Conservation (phyloP, 1,140 invertebrate species). For the Spodoptera litura region DNA sequence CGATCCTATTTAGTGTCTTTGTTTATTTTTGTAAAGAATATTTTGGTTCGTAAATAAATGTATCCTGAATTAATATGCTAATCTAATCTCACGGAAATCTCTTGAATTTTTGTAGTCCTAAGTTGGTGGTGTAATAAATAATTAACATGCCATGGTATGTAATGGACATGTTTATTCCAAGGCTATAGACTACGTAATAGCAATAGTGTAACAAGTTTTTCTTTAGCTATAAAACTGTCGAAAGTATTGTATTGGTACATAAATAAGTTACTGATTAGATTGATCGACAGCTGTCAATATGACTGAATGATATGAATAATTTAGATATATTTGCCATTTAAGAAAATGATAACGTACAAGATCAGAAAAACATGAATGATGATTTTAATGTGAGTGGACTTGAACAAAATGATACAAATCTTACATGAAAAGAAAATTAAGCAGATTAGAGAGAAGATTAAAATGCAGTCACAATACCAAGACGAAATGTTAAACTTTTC, state of each 20-base stretch:
- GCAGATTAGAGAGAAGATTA: no score
- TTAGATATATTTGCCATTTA: constrained; percentile 9
- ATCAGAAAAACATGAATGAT: neutral
- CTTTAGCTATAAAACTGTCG: constrained; percentile 38
- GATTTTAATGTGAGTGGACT: neutral
- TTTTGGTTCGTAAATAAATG: constrained; percentile 21
- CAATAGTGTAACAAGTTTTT: constrained; percentile 34
- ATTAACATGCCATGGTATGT: constrained; percentile 39
- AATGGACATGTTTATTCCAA: constrained; percentile 39
- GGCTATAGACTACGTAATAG: constrained; percentile 26
- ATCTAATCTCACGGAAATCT: constrained; percentile 44
- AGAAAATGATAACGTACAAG: constrained; percentile 8
- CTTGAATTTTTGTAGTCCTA: constrained; percentile 44
- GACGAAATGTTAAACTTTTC: neutral
- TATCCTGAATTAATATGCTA: constrained; percentile 26
- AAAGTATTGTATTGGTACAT: constrained; percentile 35
- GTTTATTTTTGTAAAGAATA: constrained; percentile 1
- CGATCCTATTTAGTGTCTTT: constrained; percentile 2
- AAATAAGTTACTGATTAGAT: constrained; percentile 33
- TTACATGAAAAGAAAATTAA: no score
- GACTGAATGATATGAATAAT: constrained; percentile 3
- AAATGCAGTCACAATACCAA: neutral
- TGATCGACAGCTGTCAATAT: constrained; percentile 36
- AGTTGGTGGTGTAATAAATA: constrained; percentile 40
- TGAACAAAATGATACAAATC: neutral